A percentile compares a stretch with the other conserved stretches of the same genome.
Evolutionary conservation across 2,113 vertebrate species (phyloP).

Genomic region (Alligator mississippiensis): DNA sequence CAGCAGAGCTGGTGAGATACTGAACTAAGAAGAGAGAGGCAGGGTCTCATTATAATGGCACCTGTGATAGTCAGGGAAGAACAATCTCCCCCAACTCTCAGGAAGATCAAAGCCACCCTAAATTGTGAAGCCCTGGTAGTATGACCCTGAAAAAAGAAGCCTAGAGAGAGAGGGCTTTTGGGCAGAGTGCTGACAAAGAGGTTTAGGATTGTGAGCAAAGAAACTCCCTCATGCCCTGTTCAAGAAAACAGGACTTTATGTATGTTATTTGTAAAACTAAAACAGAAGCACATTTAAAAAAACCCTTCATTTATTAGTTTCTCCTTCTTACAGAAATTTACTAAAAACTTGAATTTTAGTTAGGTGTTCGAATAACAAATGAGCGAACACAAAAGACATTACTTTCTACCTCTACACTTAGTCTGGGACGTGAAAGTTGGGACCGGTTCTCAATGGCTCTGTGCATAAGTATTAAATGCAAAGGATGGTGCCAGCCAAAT

Average conservation of each 20-base stretch:
- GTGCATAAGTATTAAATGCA: not conserved
- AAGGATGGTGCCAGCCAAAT: not conserved
- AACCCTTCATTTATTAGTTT: not conserved
- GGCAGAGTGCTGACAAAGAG: not conserved
- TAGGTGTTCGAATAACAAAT: not conserved
- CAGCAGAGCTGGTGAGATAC: not conserved
- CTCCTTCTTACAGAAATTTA: not conserved
- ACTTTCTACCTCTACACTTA: not conserved
- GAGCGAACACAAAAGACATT: not conserved
- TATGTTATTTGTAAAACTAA: not conserved
- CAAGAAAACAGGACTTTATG: not conserved
- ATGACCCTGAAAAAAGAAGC: not conserved
- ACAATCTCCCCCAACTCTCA: too few species aligned
- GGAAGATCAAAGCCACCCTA: not conserved
- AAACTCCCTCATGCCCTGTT: not conserved
- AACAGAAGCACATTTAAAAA: not conserved
- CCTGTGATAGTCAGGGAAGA: too few species aligned
- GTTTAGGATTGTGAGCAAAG: not conserved
- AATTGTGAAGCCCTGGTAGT: not conserved
- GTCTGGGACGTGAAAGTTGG: not conserved
- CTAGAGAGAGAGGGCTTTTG: not conserved
- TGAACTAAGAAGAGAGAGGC: not conserved
- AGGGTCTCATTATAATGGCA: too few species aligned
- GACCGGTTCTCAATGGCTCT: not conserved
- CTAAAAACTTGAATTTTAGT: not conserved